Evolutionary conservation across 2,888 invertebrate genomes (phyloP).

Genomic region (Allacma fusca): DNA sequence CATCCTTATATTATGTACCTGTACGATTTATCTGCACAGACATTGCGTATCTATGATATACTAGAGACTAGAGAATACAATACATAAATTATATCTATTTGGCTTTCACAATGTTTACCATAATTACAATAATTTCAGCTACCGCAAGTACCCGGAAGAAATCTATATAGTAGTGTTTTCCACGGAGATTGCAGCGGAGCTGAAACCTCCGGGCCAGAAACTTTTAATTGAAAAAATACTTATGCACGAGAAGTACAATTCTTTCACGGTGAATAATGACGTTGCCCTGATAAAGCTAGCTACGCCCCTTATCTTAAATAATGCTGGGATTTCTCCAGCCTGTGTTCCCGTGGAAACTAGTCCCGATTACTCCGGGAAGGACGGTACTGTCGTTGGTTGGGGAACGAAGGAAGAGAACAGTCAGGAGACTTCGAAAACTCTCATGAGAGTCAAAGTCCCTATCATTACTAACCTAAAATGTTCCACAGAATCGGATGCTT

Average conservation of each 20-base stretch:
- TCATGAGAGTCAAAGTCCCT: slow-evolving; percentile 47
- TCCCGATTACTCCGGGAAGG: background rate
- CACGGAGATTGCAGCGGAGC: background rate
- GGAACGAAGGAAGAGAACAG: background rate
- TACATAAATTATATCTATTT: background rate
- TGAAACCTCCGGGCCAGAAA: background rate
- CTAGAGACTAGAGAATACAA: no score
- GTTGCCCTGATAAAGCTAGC: background rate
- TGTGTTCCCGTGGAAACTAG: background rate
- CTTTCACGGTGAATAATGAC: slow-evolving; percentile 3
- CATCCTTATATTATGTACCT: background rate
- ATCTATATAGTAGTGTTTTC: background rate
- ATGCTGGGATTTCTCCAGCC: background rate
- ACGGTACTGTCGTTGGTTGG: background rate
- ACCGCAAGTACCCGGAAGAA: slow-evolving; percentile 1
- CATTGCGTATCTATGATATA: no score
- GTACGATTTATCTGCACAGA: no score
- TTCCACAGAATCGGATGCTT: slow-evolving; percentile 34
- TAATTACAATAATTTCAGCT: background rate
- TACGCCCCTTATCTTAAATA: background rate
- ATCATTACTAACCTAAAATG: slow-evolving; percentile 52
- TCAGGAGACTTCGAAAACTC: background rate
- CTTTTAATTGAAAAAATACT: background rate
- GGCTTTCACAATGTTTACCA: background rate
- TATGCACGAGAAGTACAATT: slow-evolving; percentile 9